Percentiles rank a stretch among this genome's conserved stretches.
phyloP scores from a whole-genome alignment of 1,140 invertebrate species.

The Fopius arisanus region DNA sequence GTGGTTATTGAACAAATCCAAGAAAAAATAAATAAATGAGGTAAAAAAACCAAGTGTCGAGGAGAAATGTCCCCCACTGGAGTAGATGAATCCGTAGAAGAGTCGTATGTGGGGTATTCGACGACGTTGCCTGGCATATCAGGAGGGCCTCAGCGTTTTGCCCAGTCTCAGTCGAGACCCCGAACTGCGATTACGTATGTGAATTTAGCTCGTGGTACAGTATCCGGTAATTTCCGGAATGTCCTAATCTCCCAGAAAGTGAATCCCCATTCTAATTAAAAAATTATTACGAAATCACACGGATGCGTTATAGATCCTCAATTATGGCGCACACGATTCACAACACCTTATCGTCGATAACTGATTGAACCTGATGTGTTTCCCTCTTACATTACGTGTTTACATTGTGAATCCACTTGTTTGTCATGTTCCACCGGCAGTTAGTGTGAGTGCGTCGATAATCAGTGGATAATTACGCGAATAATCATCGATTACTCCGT shows the following conservation, averaged over 20 bases:
- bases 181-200: conserved; percentile 47
- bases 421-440: neutral
- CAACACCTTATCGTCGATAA: neutral
- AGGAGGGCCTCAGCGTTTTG: conserved; percentile 20
- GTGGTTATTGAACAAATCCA: neutral
- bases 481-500: neutral
- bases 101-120: conserved; percentile 54
- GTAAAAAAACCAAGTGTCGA: neutral
- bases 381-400: neutral
- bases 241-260: neutral
- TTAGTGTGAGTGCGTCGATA: neutral
- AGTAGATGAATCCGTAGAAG: conserved; percentile 51
- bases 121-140: conserved; percentile 48
- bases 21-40: neutral
- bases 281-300: neutral
- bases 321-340: neutral
- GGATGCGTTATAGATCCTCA: neutral
- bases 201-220: neutral
- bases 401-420: neutral
- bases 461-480: neutral
- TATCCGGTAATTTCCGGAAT: neutral
- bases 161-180: conserved; percentile 49
- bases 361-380: neutral
- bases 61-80: conserved; percentile 48
- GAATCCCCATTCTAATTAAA: neutral